Base-by-base conservation (phyloP, 2,888 invertebrate genomes). In the Teinopalpus imperialis region DNA sequence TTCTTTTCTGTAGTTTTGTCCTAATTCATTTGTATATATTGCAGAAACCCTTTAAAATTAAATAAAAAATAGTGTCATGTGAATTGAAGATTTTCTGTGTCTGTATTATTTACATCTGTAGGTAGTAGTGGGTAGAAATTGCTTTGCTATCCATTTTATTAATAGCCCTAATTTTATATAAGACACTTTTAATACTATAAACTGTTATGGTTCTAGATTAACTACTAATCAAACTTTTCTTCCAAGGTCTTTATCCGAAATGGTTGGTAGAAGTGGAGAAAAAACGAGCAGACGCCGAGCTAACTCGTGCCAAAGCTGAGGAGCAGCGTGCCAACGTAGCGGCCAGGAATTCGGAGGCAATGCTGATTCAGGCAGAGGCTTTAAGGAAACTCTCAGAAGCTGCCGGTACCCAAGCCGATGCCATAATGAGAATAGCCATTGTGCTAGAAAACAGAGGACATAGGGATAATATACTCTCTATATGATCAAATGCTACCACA, bases 191-290 rank as follows among this genome's bases (percentile, higher is more conserved):
- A n/a, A n/a, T n/a, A n/a, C n/a, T n/a, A n/a, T n/a, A n/a, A n/a
- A n/a, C n/a, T n/a, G n/a, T n/a, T n/a, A n/a, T n/a, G n/a, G n/a
- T n/a, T n/a, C n/a, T n/a, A n/a, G n/a, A n/a, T n/a, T n/a, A n/a
- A n/a, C n/a, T n/a, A n/a, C n/a, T n/a, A n/a, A n/a, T n/a, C n/a
- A n/a, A n/a, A n/a, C n/a, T n/a, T n/a, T n/a, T 23, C 18, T 40
- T 29, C 16, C 2, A 47, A 81, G 82, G 65, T 48, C 48, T 81
- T 1, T 81, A 78, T 42, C 83, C 80, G 7, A 69, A 78, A 62
- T 82, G 81, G 81, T 46, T 82, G 5, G 69, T 81, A 63, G 72
- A 78, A 43, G 69, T 82, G 1, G 83, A 82, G 47, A 73, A 74
- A 44, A 80, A 77, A 40, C 66, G 82, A 0, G 76, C 78, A 0